Evolutionary conservation across 2,113 vertebrate species (phyloP).

Genomic region (Nesoenas mayeri): DNA sequence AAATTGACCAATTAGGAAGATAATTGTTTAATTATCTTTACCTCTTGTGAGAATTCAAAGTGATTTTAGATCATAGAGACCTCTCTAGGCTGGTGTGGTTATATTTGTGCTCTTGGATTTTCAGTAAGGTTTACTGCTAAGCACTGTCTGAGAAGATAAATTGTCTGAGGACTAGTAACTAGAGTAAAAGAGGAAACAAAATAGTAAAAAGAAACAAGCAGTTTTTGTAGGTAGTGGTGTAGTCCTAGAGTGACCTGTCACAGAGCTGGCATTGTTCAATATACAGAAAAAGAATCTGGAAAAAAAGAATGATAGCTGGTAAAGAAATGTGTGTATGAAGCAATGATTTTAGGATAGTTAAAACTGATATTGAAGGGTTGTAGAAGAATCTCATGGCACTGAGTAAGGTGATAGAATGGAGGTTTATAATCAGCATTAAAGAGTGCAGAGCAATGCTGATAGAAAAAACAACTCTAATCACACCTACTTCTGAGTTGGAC

Average conservation of each 20-base stretch:
- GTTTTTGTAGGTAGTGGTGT: not conserved
- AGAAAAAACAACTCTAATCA: not conserved
- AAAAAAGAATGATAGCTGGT: not conserved
- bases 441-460: not conserved
- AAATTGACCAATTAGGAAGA: not conserved
- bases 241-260: not conserved
- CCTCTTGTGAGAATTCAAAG: not conserved
- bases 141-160: not conserved
- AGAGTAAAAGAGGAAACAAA: not conserved
- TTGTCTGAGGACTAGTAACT: not conserved
- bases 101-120: not conserved
- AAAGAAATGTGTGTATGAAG: not conserved
- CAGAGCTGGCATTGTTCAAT: not conserved
- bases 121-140: not conserved
- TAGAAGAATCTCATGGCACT: not conserved
- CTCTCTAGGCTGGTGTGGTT: not conserved
- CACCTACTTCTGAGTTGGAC: not conserved
- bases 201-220: not conserved
- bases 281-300: not conserved
- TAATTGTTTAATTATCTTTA: not conserved
- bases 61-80: not conserved
- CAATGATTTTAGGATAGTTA: not conserved
- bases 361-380: not conserved
- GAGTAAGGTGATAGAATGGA: not conserved
- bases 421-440: not conserved